These are phyloP conservation scores for Silurus lanzhouensis DNA, from an alignment of 2,797 vertebrate genomes.

Conservation along the genomic window DNA sequence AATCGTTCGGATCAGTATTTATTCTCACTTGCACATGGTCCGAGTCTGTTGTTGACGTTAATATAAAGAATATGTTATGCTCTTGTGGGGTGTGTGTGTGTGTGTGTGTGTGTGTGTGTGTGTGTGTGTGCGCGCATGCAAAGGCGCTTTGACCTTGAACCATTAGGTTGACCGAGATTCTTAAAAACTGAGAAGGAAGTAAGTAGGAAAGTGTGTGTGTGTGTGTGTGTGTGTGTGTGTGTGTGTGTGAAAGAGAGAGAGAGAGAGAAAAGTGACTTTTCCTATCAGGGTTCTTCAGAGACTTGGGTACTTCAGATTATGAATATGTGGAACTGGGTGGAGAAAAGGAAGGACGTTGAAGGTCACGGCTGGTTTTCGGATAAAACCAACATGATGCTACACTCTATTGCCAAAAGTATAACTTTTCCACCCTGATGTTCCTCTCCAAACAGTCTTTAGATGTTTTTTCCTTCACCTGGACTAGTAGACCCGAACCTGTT, in stretches of 20 bases:
- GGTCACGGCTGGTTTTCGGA: not conserved
- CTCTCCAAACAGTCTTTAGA: too few species aligned
- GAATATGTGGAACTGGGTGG: constrained; percentile 20
- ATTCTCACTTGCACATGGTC: not conserved
- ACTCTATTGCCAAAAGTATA: too few species aligned
- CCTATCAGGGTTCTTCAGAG: not conserved
- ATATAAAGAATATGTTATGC: too few species aligned
- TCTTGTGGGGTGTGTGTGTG: too few species aligned
- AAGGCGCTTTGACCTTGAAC: not conserved
- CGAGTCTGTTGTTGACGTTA: not conserved
- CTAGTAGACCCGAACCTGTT: too few species aligned
- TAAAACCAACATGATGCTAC: too few species aligned
- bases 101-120: too few species aligned
- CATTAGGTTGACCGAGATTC: not conserved
- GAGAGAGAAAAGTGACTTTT: not conserved
- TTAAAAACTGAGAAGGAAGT: not conserved
- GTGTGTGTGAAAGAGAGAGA: not conserved
- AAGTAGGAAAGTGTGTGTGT: not conserved
- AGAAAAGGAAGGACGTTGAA: not conserved
- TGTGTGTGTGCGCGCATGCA: too few species aligned
- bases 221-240: not conserved
- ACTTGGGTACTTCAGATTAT: not conserved
- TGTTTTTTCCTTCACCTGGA: too few species aligned
- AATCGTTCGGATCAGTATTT: not conserved
- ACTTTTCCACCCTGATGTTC: too few species aligned